Evolutionary conservation across 2,797 vertebrate genomes (phyloP).

Genomic region (Gymnothorax javanicus): DNA sequence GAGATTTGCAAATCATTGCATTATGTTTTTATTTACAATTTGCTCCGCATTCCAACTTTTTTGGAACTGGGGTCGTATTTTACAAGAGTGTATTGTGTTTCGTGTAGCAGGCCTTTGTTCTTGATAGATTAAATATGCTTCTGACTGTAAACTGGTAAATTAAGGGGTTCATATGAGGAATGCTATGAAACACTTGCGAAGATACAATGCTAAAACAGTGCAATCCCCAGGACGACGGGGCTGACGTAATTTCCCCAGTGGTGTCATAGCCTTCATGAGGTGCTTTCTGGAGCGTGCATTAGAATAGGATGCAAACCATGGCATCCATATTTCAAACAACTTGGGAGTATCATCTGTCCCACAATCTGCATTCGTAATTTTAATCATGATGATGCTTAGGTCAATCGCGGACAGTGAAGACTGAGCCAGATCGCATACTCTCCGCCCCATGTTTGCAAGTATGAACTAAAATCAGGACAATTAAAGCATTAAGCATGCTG

Average conservation of each 20-base stretch:
- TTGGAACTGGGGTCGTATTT: too few species aligned
- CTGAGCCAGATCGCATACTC: neutral
- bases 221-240: neutral
- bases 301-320: neutral
- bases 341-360: neutral
- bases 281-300: neutral
- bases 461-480: neutral
- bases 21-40: too few species aligned
- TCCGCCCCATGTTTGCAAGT: neutral
- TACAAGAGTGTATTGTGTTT: too few species aligned
- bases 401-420: neutral
- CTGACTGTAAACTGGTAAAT: neutral
- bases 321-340: neutral
- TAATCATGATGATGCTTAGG: neutral
- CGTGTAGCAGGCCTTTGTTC: neutral
- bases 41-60: too few species aligned
- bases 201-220: neutral
- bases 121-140: neutral
- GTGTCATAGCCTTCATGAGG: neutral
- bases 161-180: neutral
- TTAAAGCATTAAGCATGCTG: neutral
- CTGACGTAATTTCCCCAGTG: conserved; percentile 10
- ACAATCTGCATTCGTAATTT: neutral
- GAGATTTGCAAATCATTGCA: too few species aligned
- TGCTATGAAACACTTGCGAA: neutral